Evolutionary conservation across 2,113 vertebrate species (phyloP), one percentile per base, ranked within the genome.

Genomic region (Anarrhichthys ocellatus): DNA sequence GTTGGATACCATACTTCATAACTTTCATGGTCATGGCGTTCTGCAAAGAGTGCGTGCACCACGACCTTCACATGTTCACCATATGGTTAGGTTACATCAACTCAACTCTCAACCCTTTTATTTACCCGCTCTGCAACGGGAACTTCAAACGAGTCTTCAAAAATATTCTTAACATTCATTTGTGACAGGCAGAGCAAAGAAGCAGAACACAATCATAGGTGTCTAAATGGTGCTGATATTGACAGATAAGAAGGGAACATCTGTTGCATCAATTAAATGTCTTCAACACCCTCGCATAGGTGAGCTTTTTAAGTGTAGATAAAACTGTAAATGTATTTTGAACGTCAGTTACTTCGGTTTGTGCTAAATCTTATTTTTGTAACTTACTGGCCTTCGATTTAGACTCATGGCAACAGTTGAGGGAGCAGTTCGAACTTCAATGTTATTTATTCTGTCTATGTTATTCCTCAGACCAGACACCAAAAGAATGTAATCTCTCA

Each of bases 11-110:
- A 1, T 99, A 99, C 90, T 99, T 99, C 62, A 95, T 99, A 38
- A 92, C 94, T 17, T 99, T 98, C 82, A 97, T 97, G 96, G 96
- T 99, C 70, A 94, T 96, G 83, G 98, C 97, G 0, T 97, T 97
- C 91, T 97, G 96, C 46, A 88, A 88, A 75, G 89, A 84, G 36
- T 96, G 95, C 2, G 89, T 95, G 4, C 94, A 92, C 29, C 95
- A 97, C 44, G 80, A 92, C 0, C 90, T 97, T 17, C 97, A 97
- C 85, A 99, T 96, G 96, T 95, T 96, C 89, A 98, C 98, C 15
- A 97, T 98, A 82, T 99, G 98, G 98, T 93, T 99, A 0, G 98
- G 98, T 40, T 99, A 99, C 81, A 90, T 99, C 75, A 99, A 99
- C 92, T 99, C 98, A 67, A 98, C 97, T 0, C 83, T 99, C 22